A percentile compares a stretch with the other conserved stretches of the same genome.
Evolutionary conservation across 1,140 invertebrate species (phyloP).

Genomic region (Diorhabda carinulata): DNA sequence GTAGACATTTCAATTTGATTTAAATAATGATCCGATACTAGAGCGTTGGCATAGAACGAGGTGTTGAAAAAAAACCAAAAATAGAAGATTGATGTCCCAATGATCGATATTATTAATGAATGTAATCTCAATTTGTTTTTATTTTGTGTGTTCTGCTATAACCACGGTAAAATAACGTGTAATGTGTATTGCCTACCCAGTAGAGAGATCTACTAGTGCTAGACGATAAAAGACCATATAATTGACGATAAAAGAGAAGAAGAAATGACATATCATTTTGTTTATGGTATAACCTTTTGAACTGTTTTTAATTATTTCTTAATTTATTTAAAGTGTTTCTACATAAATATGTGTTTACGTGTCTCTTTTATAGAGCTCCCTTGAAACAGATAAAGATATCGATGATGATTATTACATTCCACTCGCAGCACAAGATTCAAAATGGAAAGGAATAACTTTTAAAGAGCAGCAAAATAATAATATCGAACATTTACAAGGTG

Average conservation of each 20-base stretch:
- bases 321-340: no score
- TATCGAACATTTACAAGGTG: background rate
- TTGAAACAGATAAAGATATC: background rate
- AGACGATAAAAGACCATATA: background rate
- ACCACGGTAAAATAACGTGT: background rate
- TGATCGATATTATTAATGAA: no score
- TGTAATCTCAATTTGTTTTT: background rate
- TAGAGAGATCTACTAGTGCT: background rate
- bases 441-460: conserved; percentile 9
- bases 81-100: no score
- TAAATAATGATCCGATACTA: background rate
- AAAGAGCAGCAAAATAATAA: background rate
- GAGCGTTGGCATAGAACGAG: background rate
- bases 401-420: conserved; percentile 8
- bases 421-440: conserved; percentile 7
- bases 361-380: no score
- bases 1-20: background rate
- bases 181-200: background rate
- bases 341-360: no score
- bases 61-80: no score
- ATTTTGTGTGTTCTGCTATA: background rate
- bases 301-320: no score
- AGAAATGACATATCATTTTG: no score
- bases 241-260: no score
- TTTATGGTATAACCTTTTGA: no score